Evolutionary conservation across 2,888 invertebrate species (phyloP), one percentile per base, ranked within the genome.

Genomic region (Scaptomyza tumidula): DNA sequence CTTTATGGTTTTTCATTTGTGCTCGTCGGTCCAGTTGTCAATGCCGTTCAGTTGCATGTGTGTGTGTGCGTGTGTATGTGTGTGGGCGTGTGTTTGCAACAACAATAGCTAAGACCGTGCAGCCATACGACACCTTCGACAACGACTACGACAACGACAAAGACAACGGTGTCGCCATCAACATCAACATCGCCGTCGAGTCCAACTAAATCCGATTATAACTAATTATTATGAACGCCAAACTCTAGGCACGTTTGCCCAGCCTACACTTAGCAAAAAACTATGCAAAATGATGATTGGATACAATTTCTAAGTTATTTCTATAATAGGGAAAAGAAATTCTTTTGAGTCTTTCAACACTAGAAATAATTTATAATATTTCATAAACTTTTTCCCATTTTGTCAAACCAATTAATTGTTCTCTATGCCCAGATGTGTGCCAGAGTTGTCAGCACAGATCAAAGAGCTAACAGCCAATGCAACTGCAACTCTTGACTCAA

Each of bases 191-290:
- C 63, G 10, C 31, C 67, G 11, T 45, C 63, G 41, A 41, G 41
- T 68, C 54, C 85, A 72, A 80, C 81, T 62, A 86, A 88, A 88
- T 89, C 90, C 90, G 88, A 89, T 88, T 88, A 89, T 89, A 85
- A 89, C 90, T 89, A 88, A 88, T 88, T 88, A 88, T 88, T 85
- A 78, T 87, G 89, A 86, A 76, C 86, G 72, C 64, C 59, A 77
- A 72, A 61, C 57, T 66, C 50, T 37, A 64, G 66, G 50, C 52
- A 55, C 62, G 43, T 58, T 41, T 56, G 59, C 49, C 27, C 24
- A 31, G 45, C 46, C 46, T 29, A 54, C 35, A 46, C 54, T 54
- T 7, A 13, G 6, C 44, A 24, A 44, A 44, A 6, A 44, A 3
- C n/a, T 24, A 24, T 24, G 24, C 37, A 37, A 37, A n/a, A 37